A percentile compares a stretch with the other conserved stretches of the same genome.
Conservation (phyloP, 1,140 invertebrate species). For the Pogonomyrmex californicus region DNA sequence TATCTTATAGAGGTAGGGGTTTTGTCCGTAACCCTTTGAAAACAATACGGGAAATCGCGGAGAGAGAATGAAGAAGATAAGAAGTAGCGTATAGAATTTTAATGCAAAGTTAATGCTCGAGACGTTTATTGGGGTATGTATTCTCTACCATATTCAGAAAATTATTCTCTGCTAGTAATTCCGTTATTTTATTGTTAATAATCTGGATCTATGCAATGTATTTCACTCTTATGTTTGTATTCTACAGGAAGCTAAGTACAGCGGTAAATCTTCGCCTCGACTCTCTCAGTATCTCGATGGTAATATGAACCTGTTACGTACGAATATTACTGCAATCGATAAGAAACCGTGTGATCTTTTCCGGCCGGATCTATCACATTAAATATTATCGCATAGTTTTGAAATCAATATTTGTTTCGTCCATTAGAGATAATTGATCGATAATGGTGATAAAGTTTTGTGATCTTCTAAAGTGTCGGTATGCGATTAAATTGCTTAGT, state of each 20-base stretch:
- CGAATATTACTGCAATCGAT: constrained; percentile 4
- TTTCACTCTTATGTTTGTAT: not conserved
- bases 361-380: constrained; percentile 27
- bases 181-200: not conserved
- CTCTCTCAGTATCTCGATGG: constrained; percentile 28
- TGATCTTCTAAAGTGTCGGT: not conserved
- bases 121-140: not conserved
- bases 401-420: constrained; percentile 35
- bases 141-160: not conserved
- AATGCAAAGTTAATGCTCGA: not conserved
- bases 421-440: constrained; percentile 65
- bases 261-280: constrained; percentile 22
- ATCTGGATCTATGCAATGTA: not conserved
- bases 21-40: constrained; percentile 32
- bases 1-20: constrained; percentile 19
- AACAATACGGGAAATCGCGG: constrained; percentile 2
- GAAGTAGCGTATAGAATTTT: not conserved
- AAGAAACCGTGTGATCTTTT: constrained; percentile 31
- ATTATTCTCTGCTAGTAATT: not conserved
- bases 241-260: constrained; percentile 1
- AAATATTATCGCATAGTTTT: constrained; percentile 35
- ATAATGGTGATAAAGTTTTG: constrained; percentile 23
- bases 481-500: constrained; percentile 10
- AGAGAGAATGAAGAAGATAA: not conserved
- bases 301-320: not conserved